Percentiles rank a stretch among this genome's conserved stretches.
Conservation (phyloP, 2,888 invertebrate genomes). For the Mycalesis mineus region DNA sequence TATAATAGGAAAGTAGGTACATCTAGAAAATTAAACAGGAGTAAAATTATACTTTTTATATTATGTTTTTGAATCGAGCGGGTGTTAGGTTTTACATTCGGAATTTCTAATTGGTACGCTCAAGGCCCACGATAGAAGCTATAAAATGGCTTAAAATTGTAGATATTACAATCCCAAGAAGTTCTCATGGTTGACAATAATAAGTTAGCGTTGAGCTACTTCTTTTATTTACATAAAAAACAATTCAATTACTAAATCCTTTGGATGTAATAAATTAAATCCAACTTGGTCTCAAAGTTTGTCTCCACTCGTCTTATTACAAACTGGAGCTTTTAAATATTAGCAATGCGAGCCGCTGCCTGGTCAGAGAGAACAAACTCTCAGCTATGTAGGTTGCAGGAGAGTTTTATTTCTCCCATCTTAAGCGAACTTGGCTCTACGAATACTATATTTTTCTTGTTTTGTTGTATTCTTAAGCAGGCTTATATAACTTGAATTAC, state of each 20-base stretch:
- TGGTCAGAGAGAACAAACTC: constrained; percentile 36
- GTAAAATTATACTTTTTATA: no score
- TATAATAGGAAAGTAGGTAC: no score
- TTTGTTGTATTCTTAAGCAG: constrained; percentile 4
- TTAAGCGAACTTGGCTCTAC: constrained; percentile 25
- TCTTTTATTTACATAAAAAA: no score
- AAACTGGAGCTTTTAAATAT: constrained; percentile 46
- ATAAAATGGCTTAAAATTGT: no score
- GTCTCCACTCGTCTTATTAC: constrained; percentile 17
- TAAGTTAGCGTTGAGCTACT: no score
- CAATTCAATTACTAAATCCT: neutral
- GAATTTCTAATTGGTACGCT: no score
- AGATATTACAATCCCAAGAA: no score
- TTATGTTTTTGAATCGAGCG: no score
- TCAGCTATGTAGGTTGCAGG: constrained; percentile 37
- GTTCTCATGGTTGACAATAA: no score
- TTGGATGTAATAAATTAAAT: neutral
- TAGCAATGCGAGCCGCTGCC: constrained; percentile 50
- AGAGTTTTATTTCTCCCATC: constrained; percentile 35
- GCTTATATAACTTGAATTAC: neutral
- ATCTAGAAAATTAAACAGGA: no score
- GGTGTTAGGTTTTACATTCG: no score
- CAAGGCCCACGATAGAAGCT: no score
- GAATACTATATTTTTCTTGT: constrained; percentile 13
- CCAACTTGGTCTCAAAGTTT: neutral